phyloP scores from a whole-genome alignment of 2,888 invertebrate genomes.

The Escarpia spicata region DNA sequence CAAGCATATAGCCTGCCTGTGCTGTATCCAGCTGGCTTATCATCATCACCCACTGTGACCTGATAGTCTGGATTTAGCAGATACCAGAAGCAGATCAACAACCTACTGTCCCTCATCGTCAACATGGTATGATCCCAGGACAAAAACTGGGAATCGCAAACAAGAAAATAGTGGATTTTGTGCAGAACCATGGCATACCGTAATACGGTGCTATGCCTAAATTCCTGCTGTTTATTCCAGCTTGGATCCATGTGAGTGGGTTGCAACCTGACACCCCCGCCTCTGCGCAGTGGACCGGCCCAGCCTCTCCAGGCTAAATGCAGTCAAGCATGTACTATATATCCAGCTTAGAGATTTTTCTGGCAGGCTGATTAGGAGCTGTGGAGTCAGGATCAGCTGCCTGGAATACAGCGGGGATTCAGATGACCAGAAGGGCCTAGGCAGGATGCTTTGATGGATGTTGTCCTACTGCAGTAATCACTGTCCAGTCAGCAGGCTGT shows the following conservation, averaged over 20 bases:
- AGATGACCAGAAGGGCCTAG: not conserved
- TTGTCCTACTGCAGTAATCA: not conserved
- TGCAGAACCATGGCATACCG: not conserved
- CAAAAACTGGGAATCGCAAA: not conserved
- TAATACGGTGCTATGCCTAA: not conserved
- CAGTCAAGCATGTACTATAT: conserved; percentile 16
- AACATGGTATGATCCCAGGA: not conserved
- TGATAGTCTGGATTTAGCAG: conserved; percentile 16
- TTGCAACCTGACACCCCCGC: conserved; percentile 9
- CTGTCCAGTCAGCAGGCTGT: not conserved
- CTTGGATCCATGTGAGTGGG: not conserved
- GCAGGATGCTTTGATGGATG: not conserved
- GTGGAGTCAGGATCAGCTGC: not conserved
- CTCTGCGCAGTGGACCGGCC: not conserved
- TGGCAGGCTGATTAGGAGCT: not conserved
- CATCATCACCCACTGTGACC: conserved; percentile 12
- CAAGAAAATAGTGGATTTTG: not conserved
- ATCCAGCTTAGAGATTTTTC: conserved; percentile 13
- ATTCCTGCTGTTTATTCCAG: conserved; percentile 3
- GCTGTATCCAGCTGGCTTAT: conserved; percentile 5
- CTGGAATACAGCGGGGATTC: not conserved
- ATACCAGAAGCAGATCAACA: not conserved
- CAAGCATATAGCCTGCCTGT: conserved; percentile 16
- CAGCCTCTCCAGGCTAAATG: conserved; percentile 1
- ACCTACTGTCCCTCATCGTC: not conserved